Conservation (phyloP, 2,888 invertebrate genomes). For the Psylliodes chrysocephalus region DNA sequence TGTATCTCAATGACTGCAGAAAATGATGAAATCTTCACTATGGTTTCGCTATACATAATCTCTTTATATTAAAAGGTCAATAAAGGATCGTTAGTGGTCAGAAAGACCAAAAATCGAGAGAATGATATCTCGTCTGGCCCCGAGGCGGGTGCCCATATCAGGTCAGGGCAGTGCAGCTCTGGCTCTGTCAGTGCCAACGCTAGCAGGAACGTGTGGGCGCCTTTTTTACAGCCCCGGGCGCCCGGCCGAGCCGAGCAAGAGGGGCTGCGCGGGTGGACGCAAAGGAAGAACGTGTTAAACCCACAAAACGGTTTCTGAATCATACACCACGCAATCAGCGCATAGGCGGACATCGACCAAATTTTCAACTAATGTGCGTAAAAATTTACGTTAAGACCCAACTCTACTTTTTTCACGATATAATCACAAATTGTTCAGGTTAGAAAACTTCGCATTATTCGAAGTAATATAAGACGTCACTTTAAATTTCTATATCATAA, state of each 20-base stretch:
- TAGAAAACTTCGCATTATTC: no score
- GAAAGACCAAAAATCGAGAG: neutral
- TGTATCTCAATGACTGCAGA: no score
- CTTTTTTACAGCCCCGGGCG: slow-evolving; percentile 4
- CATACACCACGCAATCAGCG: slow-evolving; percentile 36
- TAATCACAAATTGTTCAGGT: no score
- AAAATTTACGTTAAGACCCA: no score
- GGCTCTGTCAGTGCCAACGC: neutral
- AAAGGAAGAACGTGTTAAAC: slow-evolving; percentile 45
- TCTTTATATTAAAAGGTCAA: neutral
- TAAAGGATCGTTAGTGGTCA: neutral
- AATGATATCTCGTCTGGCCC: slow-evolving; percentile 10
- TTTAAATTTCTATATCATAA: no score
- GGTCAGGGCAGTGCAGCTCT: slow-evolving; percentile 7
- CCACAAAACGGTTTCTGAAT: slow-evolving; percentile 46
- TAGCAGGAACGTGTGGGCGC: slow-evolving; percentile 13
- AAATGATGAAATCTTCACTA: no score
- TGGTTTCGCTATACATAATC: no score
- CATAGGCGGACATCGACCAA: slow-evolving; percentile 30
- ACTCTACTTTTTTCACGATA: no score
- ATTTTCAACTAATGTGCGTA: no score
- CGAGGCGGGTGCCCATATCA: slow-evolving; percentile 8
- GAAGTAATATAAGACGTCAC: no score
- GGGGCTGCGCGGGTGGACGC: slow-evolving; percentile 48
- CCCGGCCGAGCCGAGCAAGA: neutral